Evolutionary conservation across 2,113 vertebrate species (phyloP), one percentile per base, ranked within the genome.

Genomic region (Colius striatus): DNA sequence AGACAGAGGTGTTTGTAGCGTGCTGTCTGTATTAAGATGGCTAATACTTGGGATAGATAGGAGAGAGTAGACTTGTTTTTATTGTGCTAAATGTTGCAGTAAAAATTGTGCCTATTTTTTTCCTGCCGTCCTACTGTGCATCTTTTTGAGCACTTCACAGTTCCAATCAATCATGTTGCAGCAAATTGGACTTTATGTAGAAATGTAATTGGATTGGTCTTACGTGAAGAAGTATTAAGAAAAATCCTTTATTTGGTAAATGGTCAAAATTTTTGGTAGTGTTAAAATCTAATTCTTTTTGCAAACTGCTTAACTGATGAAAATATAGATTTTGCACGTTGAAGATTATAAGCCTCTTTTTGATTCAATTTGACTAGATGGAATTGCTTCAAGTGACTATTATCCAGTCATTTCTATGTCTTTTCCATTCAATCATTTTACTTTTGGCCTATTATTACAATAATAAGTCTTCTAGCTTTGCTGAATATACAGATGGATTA

Each of bases 141-240:
- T 79, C 57, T 93, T 80, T 82, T 80, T 61, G 87, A 95, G 63
- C 19, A 32, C 41, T 79, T 90, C 45, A 11, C 48, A 65, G 23
- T 87, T 82, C 41, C 1, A 90, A 41, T 94, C 81, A 88, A 61
- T 90, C 88, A 62, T 7, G 1, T 77, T 87, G 43, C 67, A 87
- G 51, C 19, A 90, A 91, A 92, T 45, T 80, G 74, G 55, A 92
- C 93, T 96, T 94, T 85, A 88, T 95, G 91, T 57, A 41, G 80
- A 96, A 89, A 25, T 38, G 53, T 96, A 96, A 96, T 88, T 95
- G 81, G 65, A 50, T 91, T 82, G 75, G 25, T 83, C 29, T 90
- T 92, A 48, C 27, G 32, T 77, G 76, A 88, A 79, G 65, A 81
- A 77, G 63, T 74, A 66, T 79, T 82, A 76, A 32, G 17, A 50